These are phyloP conservation scores for Microvelia longipes DNA, from an alignment of 1,140 invertebrate genomes.

Conservation along the genomic window DNA sequence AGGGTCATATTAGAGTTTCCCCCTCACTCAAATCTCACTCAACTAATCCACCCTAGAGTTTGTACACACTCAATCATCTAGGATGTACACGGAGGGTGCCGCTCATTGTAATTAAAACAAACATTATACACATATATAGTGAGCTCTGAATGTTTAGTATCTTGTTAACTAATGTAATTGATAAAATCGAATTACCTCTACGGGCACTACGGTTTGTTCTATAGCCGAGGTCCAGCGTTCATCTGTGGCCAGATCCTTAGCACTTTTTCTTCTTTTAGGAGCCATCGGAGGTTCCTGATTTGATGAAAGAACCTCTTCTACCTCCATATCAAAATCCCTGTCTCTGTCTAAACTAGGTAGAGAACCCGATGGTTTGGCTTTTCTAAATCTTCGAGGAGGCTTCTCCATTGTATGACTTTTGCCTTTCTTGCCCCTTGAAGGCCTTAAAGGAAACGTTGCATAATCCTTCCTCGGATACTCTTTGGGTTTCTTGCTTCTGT, in stretches of 20 bases:
- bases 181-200: background rate
- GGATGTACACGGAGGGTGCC: too few species aligned
- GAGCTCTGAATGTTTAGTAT: too few species aligned
- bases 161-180: too few species aligned
- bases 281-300: constrained; percentile 7
- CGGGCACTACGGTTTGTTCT: background rate
- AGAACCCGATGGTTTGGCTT: constrained; percentile 7
- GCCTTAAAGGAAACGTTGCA: constrained; percentile 12
- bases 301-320: background rate
- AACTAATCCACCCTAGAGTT: too few species aligned
- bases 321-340: constrained; percentile 6
- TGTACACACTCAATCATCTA: too few species aligned
- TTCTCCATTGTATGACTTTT: constrained; percentile 4
- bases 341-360: constrained; percentile 13
- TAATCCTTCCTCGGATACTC: constrained; percentile 6
- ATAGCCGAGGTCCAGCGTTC: background rate
- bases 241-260: background rate
- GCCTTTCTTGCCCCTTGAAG: constrained; percentile 9
- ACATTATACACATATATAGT: too few species aligned
- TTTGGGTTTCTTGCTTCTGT: constrained; percentile 22
- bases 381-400: constrained; percentile 15
- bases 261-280: constrained; percentile 11
- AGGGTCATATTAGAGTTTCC: too few species aligned
- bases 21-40: too few species aligned
- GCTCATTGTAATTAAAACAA: too few species aligned